phyloP scores from a whole-genome alignment of 2,113 vertebrate species.

The Nasalis larvatus region DNA sequence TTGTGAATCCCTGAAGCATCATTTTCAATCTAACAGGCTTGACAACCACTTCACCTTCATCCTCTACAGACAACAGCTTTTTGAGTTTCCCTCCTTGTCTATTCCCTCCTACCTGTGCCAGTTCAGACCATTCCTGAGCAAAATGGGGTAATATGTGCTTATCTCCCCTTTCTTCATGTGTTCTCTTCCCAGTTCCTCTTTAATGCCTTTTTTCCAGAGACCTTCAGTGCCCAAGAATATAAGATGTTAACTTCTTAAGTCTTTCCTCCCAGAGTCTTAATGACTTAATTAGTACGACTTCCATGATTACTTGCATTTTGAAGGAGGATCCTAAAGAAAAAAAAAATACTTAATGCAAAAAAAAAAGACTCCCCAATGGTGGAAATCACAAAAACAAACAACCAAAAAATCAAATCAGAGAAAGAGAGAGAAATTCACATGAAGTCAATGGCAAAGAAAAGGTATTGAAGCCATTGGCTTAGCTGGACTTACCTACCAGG shows the following conservation, averaged over 20 bases:
- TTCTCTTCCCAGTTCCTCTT: background rate
- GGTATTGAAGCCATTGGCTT: background rate
- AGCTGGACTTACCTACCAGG: background rate
- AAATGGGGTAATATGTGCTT: background rate
- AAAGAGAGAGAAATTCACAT: background rate
- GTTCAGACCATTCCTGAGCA: background rate
- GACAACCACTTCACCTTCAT: background rate
- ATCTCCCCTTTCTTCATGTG: background rate
- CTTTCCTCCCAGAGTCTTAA: background rate
- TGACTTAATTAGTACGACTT: background rate
- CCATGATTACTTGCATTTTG: background rate
- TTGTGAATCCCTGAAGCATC: background rate
- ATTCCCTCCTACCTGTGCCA: background rate
- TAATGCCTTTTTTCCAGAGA: background rate
- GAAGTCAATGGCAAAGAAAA: background rate
- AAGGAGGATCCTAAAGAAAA: slow-evolving; percentile 13
- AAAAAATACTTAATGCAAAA: background rate
- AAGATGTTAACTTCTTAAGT: background rate
- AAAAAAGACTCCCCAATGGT: background rate
- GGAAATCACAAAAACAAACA: background rate
- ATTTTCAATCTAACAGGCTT: background rate
- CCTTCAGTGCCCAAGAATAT: background rate
- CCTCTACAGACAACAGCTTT: background rate
- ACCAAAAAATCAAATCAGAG: background rate
- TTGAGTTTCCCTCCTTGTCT: background rate